Base-by-base conservation (phyloP, 1,140 invertebrate species). In the Anadara kagoshimensis region DNA sequence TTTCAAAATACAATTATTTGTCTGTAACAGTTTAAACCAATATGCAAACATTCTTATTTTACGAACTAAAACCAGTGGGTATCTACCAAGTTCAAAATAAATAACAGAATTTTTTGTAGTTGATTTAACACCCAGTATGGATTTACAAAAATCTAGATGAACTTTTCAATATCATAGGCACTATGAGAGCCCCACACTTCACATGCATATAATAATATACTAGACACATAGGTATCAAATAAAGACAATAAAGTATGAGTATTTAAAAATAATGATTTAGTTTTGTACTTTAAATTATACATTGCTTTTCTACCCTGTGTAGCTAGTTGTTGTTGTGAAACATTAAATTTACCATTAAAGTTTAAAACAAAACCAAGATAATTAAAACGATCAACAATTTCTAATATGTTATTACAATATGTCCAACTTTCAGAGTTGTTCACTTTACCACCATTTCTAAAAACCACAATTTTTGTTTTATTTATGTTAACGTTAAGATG, bases 391-490 rank as follows among this genome's bases (percentile, higher is more conserved):
- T 62, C 29, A 18, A 78, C 71, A 65, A 59, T 24, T 20, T 78
- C 63, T 22, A 78, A 8, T 36, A 22, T 18, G 24, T 49, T 20
- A n/a, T 59, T 58, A 69, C 68, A 29, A 49, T 53, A 62, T 20
- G 14, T 54, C 74, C 69, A 72, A 43, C 63, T 67, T 43, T 76
- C 61, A 68, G 26, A 20, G 22, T 41, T 1, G 47, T 26, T 56
- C 5, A 74, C 16, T 45, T 20, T 26, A 16, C 53, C 56, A 64
- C 58, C 45, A 61, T 68, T 77, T 36, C 64, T 51, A 56, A 77
- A 77, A 53, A 66, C 59, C 29, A 73, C 41, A 59, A 77, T 51
- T 16, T 73, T 73, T 20, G 65, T 56, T 64, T 77, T 73, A 10
- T 20, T 11, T 43, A 63, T 41, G 36, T 78, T 69, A 22, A 78